Base-by-base conservation (phyloP, 2,888 invertebrate species). In the Cryptocephalus primarius region DNA sequence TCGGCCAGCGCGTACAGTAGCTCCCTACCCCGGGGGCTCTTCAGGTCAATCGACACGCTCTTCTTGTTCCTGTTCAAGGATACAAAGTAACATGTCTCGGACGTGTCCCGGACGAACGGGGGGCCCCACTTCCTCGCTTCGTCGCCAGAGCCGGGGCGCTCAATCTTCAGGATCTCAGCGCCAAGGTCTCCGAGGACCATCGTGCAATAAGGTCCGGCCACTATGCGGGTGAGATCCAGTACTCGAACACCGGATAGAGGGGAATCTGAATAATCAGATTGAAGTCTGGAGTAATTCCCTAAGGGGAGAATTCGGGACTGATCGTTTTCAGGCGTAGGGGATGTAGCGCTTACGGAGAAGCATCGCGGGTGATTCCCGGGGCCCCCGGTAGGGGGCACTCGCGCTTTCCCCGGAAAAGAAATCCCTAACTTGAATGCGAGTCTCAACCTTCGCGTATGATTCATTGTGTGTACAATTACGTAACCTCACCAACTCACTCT, bases 71-170 rank as follows among this genome's bases (percentile, higher is more conserved):
- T 81, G 71, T 97, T 97, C 4, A 89, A 75, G n/a, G 86, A 76
- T 14, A 88, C 66, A 65, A 89, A 96, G 63, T 97, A 96, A 45
- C 84, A 81, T 1, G 88, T 74, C 59, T 87, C 85, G 8, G 67
- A 61, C 1, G 76, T 75, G 40, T 74, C 73, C 22, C 77, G 72
- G 2, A 82, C 64, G 63, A 88, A 93, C 0, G 96, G 96, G 0
- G 96, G 96, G 0, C 92, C 93, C 94, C 95, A 97, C 51, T 82
- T 81, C 43, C 96, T 75, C 0, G 90, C 81, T 60, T 96, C 95
- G 67, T 96, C 96, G 1, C 89, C 90, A 1, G 72, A 71, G 1
- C 76, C 82, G 1, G 92, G 86, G 55, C 82, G 81, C 67, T 97
- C 96, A 36, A 97, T 80, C 77, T 96, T 95, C 42, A 92, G 82